These are phyloP conservation scores for Rachycentron canadum DNA, from an alignment of 2,797 vertebrate genomes.

Conservation along the genomic window DNA sequence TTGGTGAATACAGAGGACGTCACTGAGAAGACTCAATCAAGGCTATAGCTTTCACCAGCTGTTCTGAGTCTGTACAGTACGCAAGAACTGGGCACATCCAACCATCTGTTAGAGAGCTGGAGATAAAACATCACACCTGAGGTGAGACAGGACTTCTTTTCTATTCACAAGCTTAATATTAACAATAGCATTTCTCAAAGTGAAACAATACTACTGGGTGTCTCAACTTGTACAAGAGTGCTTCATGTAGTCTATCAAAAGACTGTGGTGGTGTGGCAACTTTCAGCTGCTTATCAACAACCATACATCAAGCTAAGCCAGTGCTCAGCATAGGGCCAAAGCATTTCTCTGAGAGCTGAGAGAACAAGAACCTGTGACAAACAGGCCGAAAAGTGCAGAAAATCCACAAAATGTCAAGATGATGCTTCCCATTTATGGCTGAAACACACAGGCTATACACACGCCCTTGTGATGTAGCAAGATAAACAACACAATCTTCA, in stretches of 20 bases:
- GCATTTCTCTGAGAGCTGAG: neutral
- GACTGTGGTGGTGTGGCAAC: neutral
- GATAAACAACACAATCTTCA: neutral
- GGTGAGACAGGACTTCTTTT: neutral
- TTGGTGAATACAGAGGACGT: neutral
- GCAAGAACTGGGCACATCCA: slow-evolving; percentile 2
- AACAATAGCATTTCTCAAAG: neutral
- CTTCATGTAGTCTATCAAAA: neutral
- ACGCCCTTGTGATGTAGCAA: neutral
- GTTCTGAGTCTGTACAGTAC: slow-evolving; percentile 9
- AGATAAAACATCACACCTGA: slow-evolving; percentile 6
- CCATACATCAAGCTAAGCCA: neutral
- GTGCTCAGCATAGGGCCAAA: neutral
- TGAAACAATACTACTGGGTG: neutral
- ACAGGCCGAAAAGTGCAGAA: neutral
- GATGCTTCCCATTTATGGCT: neutral
- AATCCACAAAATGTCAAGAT: neutral
- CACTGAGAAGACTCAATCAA: slow-evolving; percentile 9
- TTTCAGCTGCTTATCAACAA: neutral
- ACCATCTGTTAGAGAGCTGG: neutral
- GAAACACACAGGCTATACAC: neutral
- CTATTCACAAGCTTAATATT: neutral
- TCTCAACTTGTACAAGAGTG: neutral
- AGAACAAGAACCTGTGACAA: neutral
- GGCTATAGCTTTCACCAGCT: slow-evolving; percentile 4